A percentile compares a stretch with the other conserved stretches of the same genome.
These are phyloP conservation scores for Grammomys surdaster DNA, from an alignment of 2,113 vertebrate genomes.

Conservation along the genomic window DNA sequence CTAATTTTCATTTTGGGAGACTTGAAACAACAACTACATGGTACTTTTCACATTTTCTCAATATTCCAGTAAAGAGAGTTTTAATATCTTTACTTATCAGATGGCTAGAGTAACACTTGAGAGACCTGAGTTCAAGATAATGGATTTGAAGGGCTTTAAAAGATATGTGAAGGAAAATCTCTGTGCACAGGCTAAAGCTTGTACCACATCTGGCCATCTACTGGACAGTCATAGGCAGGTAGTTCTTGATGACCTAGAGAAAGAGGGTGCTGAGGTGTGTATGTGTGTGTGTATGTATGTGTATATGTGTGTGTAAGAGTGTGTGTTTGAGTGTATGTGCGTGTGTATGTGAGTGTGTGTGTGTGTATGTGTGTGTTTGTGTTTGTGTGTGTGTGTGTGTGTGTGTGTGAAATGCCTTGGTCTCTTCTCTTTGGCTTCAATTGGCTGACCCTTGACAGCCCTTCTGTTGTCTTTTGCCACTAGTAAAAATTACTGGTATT, in stretches of 20 bases:
- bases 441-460: background rate
- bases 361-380: background rate
- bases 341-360: background rate
- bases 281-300: background rate
- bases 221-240: background rate
- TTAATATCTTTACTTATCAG: constrained; percentile 38
- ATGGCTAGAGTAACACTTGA: background rate
- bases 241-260: background rate
- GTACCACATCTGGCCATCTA: background rate
- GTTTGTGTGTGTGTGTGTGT: background rate
- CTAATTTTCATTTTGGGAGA: constrained; percentile 45
- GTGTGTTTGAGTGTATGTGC: too few species aligned
- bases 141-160: background rate
- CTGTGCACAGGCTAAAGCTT: background rate
- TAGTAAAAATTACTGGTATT: background rate
- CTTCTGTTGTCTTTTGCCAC: background rate
- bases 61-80: constrained; percentile 26
- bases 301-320: background rate
- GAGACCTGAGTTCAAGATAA: background rate
- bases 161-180: background rate
- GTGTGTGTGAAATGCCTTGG: background rate
- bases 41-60: constrained; percentile 16
- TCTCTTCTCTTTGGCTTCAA: background rate
- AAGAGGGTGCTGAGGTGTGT: background rate
- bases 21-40: background rate